Evolutionary conservation across 2,113 vertebrate species (phyloP), one percentile per base, ranked within the genome.

Genomic region (Mus pahari): DNA sequence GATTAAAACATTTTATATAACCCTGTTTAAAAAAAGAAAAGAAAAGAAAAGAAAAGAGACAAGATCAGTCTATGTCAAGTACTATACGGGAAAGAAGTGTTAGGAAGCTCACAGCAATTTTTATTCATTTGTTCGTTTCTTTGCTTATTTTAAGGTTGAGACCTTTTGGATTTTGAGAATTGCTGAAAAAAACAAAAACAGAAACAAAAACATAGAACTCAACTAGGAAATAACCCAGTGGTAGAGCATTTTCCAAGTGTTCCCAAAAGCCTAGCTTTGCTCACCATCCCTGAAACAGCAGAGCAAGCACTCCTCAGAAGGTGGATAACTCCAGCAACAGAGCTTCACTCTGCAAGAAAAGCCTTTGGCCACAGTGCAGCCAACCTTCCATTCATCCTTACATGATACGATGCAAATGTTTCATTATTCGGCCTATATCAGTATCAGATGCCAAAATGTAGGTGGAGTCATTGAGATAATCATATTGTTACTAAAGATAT

Each of bases 141-240:
- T 70, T 16, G 20, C 20, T 3, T 53, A 53, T 62, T 39, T 73
- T 22, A 24, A 10, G 60, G 58, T 36, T 45, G 26, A 75, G 48
- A 31, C 7, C 7, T 89, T 91, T 78, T n/a, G 81, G 39, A 64
- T 71, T 86, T 74, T 93, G 39, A 88, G 75, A 53, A 66, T 94
- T 91, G 45, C 45, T 78, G 5, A 48, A 48, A 5, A 48, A 48
- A 48, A 48, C 48, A 48, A 48, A 48, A 48, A 48, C 45, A 48
- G 7, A 48, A 48, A 5, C 5, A 10, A 78, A 70, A 78, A 70
- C 31, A 48, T 3, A 87, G 31, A 45, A 36, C 12, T 66, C 89
- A 58, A 20, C 26, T 74, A 19, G 36, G 68, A 73, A 10, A 24
- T 73, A 39, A 53, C 50, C 26, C 24, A 19, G 14, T 17, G 50